Percentiles rank a stretch among this genome's conserved stretches.
Conservation (phyloP, 1,140 invertebrate species). For the Drosophila punjabiensis region DNA sequence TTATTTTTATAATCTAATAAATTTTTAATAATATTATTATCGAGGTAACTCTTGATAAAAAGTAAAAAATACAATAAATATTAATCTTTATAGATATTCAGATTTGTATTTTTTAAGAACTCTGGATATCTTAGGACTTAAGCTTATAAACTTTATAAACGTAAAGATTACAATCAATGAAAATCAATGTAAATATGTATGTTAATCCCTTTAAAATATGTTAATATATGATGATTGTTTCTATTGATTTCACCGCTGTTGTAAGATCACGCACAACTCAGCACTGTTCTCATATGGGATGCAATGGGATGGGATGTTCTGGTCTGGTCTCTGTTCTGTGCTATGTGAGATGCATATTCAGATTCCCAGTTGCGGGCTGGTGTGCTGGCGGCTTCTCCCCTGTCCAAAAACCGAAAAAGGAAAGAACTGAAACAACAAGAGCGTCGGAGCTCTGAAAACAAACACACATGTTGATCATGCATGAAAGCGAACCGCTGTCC, state of each 20-base stretch:
- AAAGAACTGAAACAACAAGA: slow-evolving; percentile 38
- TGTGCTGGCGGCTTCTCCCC: slow-evolving; percentile 27
- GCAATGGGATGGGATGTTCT: not conserved
- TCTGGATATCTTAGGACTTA: too few relatives aligned
- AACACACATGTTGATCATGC: slow-evolving; percentile 67
- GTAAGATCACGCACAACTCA: slow-evolving; percentile 16
- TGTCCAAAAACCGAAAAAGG: slow-evolving; percentile 12
- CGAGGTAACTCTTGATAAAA: too few relatives aligned
- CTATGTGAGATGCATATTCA: slow-evolving; percentile 41
- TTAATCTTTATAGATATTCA: too few relatives aligned
- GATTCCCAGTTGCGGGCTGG: slow-evolving; percentile 45
- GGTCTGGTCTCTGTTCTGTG: slow-evolving; percentile 1
- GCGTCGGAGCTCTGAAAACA: slow-evolving; percentile 43
- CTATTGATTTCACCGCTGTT: not conserved
- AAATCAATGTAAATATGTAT: too few relatives aligned
- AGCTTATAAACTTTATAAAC: too few relatives aligned
- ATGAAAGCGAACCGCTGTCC: slow-evolving; percentile 52
- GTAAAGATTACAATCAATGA: too few relatives aligned
- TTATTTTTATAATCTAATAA: too few relatives aligned
- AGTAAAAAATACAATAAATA: too few relatives aligned
- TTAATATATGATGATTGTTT: not conserved
- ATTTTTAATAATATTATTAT: too few relatives aligned
- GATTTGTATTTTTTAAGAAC: too few relatives aligned
- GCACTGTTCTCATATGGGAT: slow-evolving; percentile 19
- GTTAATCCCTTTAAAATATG: not conserved